These are phyloP conservation scores for Amblyopsis hoosieri DNA, from an alignment of 2,797 vertebrate genomes.

Conservation along the genomic window DNA sequence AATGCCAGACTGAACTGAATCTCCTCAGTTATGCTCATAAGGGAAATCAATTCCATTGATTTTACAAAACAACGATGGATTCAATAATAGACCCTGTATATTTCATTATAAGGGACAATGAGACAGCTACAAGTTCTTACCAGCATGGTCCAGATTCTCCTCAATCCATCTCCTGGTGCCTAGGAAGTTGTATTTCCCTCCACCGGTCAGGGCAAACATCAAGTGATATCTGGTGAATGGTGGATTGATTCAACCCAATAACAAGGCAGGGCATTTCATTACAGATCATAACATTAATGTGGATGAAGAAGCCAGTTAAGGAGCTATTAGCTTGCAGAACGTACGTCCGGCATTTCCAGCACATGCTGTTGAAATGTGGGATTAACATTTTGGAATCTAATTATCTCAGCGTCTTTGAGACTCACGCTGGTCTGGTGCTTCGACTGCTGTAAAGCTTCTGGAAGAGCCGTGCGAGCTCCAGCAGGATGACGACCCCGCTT, in stretches of 20 bases:
- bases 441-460: constrained; percentile 74
- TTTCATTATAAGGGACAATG: background rate
- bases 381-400: background rate
- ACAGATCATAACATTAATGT: background rate
- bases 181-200: constrained; percentile 83
- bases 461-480: constrained; percentile 82
- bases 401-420: constrained; percentile 3
- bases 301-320: too few species aligned
- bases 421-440: constrained; percentile 77
- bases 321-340: too few species aligned
- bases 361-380: background rate
- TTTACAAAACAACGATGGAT: too few species aligned
- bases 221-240: constrained; percentile 72
- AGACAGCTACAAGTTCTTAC: constrained; percentile 49
- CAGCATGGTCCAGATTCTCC: constrained; percentile 83
- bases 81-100: background rate
- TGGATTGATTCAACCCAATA: background rate
- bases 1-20: too few species aligned
- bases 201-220: constrained; percentile 82
- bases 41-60: too few species aligned
- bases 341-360: too few species aligned
- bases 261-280: background rate
- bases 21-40: too few species aligned
- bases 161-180: constrained; percentile 85
- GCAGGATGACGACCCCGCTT: constrained; percentile 78